Percentiles rank a stretch among this genome's conserved stretches.
Conservation (phyloP, 2,797 vertebrate genomes). For the Rhincodon typus region DNA sequence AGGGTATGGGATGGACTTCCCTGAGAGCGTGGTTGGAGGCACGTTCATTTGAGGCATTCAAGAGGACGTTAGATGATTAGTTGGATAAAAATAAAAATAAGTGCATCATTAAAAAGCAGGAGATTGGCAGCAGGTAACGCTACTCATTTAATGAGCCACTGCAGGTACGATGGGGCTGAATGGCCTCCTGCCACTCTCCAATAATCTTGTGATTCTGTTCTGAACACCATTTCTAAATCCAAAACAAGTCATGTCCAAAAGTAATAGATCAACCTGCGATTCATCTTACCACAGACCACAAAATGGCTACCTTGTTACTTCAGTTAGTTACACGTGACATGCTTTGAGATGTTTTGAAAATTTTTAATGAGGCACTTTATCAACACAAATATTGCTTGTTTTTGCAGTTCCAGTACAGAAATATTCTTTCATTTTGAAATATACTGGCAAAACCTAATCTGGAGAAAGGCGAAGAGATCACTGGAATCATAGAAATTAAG, state of each 20-base stretch:
- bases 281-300: background rate
- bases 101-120: too few relatives aligned
- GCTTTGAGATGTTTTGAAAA: background rate
- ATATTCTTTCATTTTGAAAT: background rate
- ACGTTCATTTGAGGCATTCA: too few relatives aligned
- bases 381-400: background rate
- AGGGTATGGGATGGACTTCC: too few relatives aligned
- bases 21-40: too few relatives aligned
- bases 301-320: background rate
- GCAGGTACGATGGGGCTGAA: too few relatives aligned
- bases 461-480: background rate
- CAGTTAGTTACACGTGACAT: background rate
- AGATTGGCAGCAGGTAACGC: too few relatives aligned
- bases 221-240: background rate
- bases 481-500: too few relatives aligned
- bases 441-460: background rate
- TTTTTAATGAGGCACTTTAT: background rate
- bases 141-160: too few relatives aligned
- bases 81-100: too few relatives aligned
- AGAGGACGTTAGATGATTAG: too few relatives aligned
- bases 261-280: background rate
- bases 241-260: background rate
- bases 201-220: too few relatives aligned
- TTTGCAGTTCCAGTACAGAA: background rate
- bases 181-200: too few relatives aligned